Evolutionary conservation across 2,888 invertebrate species (phyloP).

Genomic region (Ophion slaviceki): DNA sequence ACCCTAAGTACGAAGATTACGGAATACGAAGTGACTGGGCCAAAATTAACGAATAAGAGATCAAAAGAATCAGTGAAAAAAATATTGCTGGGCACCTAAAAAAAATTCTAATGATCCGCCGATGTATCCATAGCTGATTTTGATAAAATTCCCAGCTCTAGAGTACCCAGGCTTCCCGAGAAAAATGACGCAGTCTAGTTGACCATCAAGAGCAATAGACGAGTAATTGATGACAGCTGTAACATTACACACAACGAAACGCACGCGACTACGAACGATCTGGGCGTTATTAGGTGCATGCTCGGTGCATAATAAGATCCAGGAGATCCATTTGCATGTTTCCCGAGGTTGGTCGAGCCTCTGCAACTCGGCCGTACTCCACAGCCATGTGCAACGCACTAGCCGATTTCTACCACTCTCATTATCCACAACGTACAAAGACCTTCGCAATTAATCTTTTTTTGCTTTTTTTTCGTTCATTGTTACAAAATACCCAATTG

Average conservation of each 20-base stretch:
- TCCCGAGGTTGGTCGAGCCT: conserved; percentile 20
- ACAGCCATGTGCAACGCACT: background rate
- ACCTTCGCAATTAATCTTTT: conserved; percentile 1
- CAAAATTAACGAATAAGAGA: background rate
- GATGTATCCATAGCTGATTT: background rate
- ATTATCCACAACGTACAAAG: conserved; percentile 11
- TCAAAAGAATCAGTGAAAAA: background rate
- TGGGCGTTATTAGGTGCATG: conserved; percentile 42
- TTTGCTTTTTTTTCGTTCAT: background rate
- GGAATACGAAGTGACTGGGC: no score
- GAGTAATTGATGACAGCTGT: conserved; percentile 57
- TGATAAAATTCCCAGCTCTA: background rate
- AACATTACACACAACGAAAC: background rate
- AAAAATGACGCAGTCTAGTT: conserved; percentile 40
- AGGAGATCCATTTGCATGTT: conserved; percentile 51
- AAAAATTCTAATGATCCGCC: background rate
- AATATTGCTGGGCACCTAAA: background rate
- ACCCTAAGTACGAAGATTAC: no score
- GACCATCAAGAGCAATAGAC: conserved; percentile 40
- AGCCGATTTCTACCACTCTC: background rate
- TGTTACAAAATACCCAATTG: background rate
- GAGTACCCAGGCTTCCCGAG: background rate
- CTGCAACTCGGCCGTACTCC: background rate
- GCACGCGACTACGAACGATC: conserved; percentile 5
- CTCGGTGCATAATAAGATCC: conserved; percentile 33